Evolutionary conservation across 2,113 vertebrate genomes (phyloP).

Genomic region (Notarius quadriscutis): DNA sequence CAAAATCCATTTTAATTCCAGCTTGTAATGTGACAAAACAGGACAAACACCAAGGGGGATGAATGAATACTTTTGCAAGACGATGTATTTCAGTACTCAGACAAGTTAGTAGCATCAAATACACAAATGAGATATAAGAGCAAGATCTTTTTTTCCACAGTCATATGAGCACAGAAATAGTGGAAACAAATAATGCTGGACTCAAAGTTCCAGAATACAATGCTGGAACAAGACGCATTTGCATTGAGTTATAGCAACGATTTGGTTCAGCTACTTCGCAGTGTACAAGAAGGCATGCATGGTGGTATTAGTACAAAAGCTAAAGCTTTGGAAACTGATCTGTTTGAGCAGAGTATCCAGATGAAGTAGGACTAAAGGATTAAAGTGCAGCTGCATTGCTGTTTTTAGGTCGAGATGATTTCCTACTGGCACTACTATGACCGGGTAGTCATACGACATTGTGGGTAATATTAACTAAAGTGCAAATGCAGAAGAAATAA

Average conservation of each 20-base stretch:
- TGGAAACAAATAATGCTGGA: background rate
- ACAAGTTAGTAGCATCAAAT: no score
- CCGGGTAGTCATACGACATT: background rate
- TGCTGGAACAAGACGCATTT: background rate
- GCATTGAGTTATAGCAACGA: background rate
- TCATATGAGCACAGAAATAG: background rate
- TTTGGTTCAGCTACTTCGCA: background rate
- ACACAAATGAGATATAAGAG: no score
- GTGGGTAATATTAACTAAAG: background rate
- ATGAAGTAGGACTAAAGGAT: background rate
- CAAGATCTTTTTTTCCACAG: background rate
- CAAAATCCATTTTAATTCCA: no score
- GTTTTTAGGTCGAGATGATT: background rate
- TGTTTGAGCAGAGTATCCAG: background rate
- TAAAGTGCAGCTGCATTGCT: background rate
- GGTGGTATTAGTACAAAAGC: background rate
- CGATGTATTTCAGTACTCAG: no score
- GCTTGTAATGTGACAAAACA: no score
- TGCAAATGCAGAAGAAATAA: background rate
- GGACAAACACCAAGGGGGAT: no score
- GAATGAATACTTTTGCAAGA: no score
- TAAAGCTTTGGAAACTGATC: background rate
- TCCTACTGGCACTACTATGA: background rate
- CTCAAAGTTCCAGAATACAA: background rate
- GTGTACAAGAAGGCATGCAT: background rate